These are phyloP conservation scores for Contarinia nasturtii DNA, from an alignment of 1,140 invertebrate genomes.

Conservation along the genomic window DNA sequence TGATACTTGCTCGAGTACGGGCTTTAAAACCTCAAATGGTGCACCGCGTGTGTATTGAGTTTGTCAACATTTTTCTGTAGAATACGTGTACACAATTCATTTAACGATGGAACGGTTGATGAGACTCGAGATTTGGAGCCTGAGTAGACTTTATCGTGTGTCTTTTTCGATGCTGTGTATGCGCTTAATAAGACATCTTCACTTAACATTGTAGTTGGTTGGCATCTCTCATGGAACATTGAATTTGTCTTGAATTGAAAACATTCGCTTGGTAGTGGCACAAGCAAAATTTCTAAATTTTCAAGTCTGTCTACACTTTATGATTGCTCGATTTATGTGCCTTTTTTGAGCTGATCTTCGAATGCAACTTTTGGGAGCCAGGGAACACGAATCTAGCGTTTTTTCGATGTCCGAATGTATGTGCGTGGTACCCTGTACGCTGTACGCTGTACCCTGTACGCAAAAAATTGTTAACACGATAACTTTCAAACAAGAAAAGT, in stretches of 20 bases:
- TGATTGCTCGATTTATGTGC: conserved; percentile 36
- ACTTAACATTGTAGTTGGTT: no score
- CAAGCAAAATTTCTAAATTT: conserved; percentile 19
- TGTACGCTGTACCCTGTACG: no score
- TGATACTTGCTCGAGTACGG: conserved; percentile 66
- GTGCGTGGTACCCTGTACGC: no score
- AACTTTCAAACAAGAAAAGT: no score
- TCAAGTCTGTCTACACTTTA: conserved; percentile 44
- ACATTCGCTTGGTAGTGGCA: conserved; percentile 17
- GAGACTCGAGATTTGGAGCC: conserved; percentile 45
- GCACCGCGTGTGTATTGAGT: conserved; percentile 79
- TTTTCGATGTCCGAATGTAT: no score
- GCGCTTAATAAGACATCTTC: conserved; percentile 46
- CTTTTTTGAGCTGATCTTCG: conserved; percentile 12
- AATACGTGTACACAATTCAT: conserved; percentile 65
- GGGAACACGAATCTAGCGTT: no score
- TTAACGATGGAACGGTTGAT: conserved; percentile 48
- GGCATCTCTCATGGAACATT: no score
- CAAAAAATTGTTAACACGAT: no score
- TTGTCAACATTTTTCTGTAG: conserved; percentile 87
- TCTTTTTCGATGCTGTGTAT: conserved; percentile 56
- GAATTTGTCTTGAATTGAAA: conserved; percentile 13
- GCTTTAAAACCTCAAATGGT: conserved; percentile 78
- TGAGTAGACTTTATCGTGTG: conserved; percentile 73
- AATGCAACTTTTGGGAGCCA: conserved; percentile 5